A percentile compares a stretch with the other conserved stretches of the same genome.
These are phyloP conservation scores for Platyscapa corneri DNA, from an alignment of 1,140 invertebrate genomes.

Conservation along the genomic window DNA sequence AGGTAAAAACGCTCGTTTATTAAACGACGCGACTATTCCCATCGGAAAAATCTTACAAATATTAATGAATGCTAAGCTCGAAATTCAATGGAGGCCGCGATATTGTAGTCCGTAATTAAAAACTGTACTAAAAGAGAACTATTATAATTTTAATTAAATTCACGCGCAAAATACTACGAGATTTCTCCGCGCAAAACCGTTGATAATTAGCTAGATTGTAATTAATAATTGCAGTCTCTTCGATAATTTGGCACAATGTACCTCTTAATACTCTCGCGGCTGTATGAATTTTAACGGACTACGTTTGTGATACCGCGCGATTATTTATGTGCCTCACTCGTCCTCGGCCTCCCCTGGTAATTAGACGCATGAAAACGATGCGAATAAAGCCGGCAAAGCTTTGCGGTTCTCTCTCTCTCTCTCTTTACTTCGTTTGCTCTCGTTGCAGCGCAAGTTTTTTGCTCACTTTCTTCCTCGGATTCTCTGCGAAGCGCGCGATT, in stretches of 20 bases:
- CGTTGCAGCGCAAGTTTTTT: not conserved
- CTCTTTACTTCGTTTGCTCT: not conserved
- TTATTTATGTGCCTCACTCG: conserved; percentile 21
- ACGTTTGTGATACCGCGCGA: conserved; percentile 3
- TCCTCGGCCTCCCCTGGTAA: not conserved
- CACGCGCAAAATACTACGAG: too few relatives aligned
- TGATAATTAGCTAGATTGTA: not conserved
- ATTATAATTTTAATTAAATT: not conserved
- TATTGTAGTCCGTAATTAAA: too few relatives aligned
- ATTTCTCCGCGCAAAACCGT: not conserved
- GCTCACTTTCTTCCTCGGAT: not conserved
- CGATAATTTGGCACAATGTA: not conserved
- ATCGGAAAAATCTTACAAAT: too few relatives aligned
- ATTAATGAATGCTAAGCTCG: too few relatives aligned
- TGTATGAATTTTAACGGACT: not conserved
- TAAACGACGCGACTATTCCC: too few relatives aligned
- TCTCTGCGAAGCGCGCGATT: not conserved
- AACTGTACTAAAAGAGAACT: not conserved
- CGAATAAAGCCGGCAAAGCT: not conserved
- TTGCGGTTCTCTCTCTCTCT: not conserved
- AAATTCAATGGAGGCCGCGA: too few relatives aligned
- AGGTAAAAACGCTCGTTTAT: too few relatives aligned
- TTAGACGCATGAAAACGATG: not conserved
- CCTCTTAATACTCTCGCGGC: too few relatives aligned
- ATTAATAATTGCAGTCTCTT: not conserved